These are phyloP conservation scores for Pseudorectes ferrugineus DNA, from an alignment of 2,113 vertebrate species.

Conservation along the genomic window DNA sequence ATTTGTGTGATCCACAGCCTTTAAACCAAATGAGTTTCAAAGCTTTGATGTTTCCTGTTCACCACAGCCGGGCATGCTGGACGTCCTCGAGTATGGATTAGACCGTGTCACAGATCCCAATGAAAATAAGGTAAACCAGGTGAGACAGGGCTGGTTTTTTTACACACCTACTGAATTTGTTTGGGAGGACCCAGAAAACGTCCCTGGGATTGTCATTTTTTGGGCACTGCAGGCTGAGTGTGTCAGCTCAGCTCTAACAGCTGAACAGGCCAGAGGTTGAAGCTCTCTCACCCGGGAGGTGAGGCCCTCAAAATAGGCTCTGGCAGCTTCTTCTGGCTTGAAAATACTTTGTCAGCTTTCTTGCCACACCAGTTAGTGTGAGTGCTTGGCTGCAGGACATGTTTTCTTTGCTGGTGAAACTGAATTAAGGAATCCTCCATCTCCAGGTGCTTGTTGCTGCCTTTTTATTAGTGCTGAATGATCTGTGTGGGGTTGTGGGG, in stretches of 20 bases:
- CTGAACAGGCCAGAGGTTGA: not conserved
- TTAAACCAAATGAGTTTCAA: not conserved
- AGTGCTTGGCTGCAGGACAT: not conserved
- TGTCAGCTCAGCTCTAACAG: not conserved
- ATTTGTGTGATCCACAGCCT: not conserved
- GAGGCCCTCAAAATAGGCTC: not conserved
- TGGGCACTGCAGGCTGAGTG: not conserved
- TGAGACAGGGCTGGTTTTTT: constrained; percentile 23
- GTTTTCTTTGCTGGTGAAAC: not conserved
- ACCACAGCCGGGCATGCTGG: constrained; percentile 83
- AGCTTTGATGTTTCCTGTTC: not conserved
- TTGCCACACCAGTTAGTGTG: not conserved
- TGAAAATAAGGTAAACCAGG: constrained; percentile 89
- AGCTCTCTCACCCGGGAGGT: not conserved
- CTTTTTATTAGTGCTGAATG: not conserved
- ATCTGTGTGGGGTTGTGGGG: not conserved
- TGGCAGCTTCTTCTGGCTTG: not conserved
- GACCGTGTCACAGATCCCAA: constrained; percentile 84
- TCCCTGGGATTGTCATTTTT: not conserved
- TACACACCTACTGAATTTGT: not conserved
- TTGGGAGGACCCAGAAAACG: not conserved
- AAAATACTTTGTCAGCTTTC: constrained; percentile 1
- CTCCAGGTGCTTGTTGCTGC: not conserved
- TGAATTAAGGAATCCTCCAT: not conserved
- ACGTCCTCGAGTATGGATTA: constrained; percentile 86